Conservation (phyloP, 1,140 invertebrate genomes). For the Drosophila littoralis region DNA sequence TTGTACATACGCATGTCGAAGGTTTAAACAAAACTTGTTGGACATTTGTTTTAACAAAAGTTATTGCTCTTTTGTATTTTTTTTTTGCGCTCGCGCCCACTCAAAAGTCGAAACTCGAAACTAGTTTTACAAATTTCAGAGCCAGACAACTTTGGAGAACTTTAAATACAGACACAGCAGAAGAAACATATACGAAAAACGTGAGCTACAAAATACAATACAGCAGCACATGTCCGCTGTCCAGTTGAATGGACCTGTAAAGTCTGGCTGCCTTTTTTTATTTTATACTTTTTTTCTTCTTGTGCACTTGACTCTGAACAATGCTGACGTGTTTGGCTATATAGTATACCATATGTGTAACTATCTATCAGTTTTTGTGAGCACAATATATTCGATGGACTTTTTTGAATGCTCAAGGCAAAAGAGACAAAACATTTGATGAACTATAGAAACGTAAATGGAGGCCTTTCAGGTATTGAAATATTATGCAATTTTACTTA, state of each 20-base stretch:
- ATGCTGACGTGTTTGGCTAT: slow-evolving; percentile 13
- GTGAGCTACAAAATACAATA: not conserved
- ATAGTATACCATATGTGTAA: not conserved
- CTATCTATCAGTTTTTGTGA: slow-evolving; percentile 5
- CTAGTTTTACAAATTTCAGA: slow-evolving; percentile 39
- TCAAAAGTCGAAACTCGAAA: slow-evolving; percentile 33
- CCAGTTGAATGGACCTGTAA: slow-evolving; percentile 4
- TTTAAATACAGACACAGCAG: slow-evolving; percentile 9
- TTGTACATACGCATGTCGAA: slow-evolving; percentile 7
- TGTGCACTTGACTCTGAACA: slow-evolving; percentile 45
- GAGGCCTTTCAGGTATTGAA: no score
- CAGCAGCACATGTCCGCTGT: not conserved
- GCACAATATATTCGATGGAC: slow-evolving; percentile 15
- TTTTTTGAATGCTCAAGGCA: not conserved
- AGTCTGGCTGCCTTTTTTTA: slow-evolving; percentile 12
- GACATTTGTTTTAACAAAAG: slow-evolving; percentile 16
- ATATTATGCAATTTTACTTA: no score
- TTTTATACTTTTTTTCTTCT: not conserved
- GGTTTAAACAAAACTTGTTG: slow-evolving; percentile 12
- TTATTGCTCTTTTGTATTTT: not conserved
- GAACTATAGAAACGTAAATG: no score
- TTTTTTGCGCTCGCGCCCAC: slow-evolving; percentile 4
- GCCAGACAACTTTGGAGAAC: slow-evolving; percentile 33
- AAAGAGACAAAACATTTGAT: not conserved
- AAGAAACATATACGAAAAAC: not conserved